Conservation (phyloP, 2,888 invertebrate genomes). For the Phragmatobia fuliginosa region DNA sequence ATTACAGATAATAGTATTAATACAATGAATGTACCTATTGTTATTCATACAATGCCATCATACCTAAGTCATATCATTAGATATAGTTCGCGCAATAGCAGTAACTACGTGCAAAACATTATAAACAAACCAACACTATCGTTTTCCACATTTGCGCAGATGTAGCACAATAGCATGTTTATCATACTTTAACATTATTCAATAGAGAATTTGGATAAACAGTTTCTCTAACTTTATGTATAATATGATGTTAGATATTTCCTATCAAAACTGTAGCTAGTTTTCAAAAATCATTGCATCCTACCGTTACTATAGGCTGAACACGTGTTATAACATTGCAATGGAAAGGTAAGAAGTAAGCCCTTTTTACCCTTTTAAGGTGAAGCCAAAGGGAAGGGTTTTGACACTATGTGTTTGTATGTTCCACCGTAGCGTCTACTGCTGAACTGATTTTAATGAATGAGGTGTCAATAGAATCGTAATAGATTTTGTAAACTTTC, state of each 20-base stretch:
- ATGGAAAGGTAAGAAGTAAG: background rate
- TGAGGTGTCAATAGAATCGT: too few species aligned
- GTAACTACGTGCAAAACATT: background rate
- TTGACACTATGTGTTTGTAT: too few species aligned
- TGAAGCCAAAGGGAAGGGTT: too few species aligned
- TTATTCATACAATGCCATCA: background rate
- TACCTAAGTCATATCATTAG: background rate
- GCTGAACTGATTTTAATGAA: too few species aligned
- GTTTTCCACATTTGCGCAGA: constrained; percentile 1
- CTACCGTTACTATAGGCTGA: background rate
- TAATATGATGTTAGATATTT: background rate
- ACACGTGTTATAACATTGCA: background rate
- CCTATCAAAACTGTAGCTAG: background rate
- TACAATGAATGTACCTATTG: background rate
- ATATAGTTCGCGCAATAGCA: background rate
- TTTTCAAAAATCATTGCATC: background rate
- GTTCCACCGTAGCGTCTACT: too few species aligned
- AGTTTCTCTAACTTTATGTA: background rate
- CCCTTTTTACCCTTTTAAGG: too few species aligned
- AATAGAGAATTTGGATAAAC: background rate
- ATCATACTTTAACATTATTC: background rate
- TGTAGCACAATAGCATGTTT: background rate
- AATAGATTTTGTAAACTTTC: too few species aligned
- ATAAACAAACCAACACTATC: constrained; percentile 11
- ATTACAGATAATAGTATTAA: background rate